Percentiles rank a stretch among this genome's conserved stretches.
phyloP scores from a whole-genome alignment of 1,140 invertebrate genomes.

The Sesamia nonagrioides region DNA sequence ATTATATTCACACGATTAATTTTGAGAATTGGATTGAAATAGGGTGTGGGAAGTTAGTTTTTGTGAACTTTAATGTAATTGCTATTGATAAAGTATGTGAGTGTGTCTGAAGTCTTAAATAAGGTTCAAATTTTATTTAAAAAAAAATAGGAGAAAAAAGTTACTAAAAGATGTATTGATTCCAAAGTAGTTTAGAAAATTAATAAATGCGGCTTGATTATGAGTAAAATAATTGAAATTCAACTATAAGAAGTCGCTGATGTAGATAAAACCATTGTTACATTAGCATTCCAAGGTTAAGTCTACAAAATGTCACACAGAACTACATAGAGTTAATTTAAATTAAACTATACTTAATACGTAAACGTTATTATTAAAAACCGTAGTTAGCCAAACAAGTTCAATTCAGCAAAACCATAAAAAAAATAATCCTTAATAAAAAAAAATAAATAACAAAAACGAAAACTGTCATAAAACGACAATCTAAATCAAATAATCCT shows the following conservation, averaged over 20 bases:
- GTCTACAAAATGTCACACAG: background rate
- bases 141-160: no score
- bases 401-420: constrained; percentile 25
- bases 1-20: constrained; percentile 53
- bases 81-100: background rate
- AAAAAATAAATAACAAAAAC: constrained; percentile 8
- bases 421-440: constrained; percentile 30
- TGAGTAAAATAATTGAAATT: no score
- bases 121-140: background rate
- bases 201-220: no score
- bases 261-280: no score
- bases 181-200: no score
- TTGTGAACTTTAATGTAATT: constrained; percentile 5
- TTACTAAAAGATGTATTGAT: no score
- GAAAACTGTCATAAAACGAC: constrained; percentile 50
- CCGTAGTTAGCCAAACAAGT: constrained; percentile 17
- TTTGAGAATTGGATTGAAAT: background rate
- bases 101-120: background rate
- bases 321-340: background rate
- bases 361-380: background rate
- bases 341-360: background rate
- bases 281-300: no score
- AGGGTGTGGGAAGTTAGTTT: background rate
- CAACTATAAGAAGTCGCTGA: no score
- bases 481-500: constrained; percentile 54